These are phyloP conservation scores for Laterallus jamaicensis DNA, from an alignment of 2,113 vertebrate species.

Conservation along the genomic window DNA sequence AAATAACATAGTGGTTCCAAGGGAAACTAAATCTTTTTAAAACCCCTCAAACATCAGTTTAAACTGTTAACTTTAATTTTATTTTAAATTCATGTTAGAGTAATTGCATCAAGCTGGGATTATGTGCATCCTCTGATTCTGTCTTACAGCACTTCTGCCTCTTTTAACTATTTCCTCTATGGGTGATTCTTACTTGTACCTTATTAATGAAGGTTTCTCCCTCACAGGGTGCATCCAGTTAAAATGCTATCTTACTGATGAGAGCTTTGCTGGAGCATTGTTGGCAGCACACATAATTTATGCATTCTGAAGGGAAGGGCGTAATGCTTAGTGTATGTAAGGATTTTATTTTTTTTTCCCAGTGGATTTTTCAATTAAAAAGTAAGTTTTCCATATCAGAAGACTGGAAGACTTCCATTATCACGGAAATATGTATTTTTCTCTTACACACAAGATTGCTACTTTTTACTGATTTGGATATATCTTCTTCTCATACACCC, in stretches of 20 bases:
- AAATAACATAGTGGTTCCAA: constrained; percentile 81
- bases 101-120: constrained; percentile 83
- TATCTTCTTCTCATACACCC: background rate
- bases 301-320: background rate
- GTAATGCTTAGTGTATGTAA: background rate
- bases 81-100: constrained; percentile 82
- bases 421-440: background rate
- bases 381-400: background rate
- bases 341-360: background rate
- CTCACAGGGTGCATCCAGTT: background rate
- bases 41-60: constrained; percentile 82
- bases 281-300: background rate
- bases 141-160: constrained; percentile 39
- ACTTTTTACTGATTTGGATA: background rate
- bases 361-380: background rate
- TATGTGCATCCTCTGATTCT: constrained; percentile 67
- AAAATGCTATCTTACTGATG: background rate
- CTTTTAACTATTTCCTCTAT: constrained; percentile 71
- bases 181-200: background rate
- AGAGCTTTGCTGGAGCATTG: background rate
- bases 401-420: background rate
- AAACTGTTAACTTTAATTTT: constrained; percentile 86
- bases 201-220: background rate
- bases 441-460: background rate
- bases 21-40: constrained; percentile 85